Percentiles rank a stretch among this genome's conserved stretches.
These are phyloP conservation scores for Micrasema minimum DNA, from an alignment of 1,140 invertebrate genomes.

Conservation along the genomic window DNA sequence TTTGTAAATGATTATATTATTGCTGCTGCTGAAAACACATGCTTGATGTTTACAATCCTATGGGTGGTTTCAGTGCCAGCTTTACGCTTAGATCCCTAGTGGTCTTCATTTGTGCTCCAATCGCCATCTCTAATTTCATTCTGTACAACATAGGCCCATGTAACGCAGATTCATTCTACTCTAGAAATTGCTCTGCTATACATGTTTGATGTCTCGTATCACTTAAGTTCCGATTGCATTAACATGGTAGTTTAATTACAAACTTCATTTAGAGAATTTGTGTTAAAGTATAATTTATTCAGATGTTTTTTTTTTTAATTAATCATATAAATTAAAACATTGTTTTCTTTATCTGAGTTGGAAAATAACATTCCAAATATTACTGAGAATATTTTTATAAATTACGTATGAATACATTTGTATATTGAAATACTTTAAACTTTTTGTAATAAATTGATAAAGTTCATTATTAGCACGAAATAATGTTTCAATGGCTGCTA, in stretches of 20 bases:
- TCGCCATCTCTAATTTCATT: neutral
- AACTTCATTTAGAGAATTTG: slow-evolving; percentile 4
- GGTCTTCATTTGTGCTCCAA: no score
- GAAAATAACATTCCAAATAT: slow-evolving; percentile 41
- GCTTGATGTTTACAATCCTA: slow-evolving; percentile 19
- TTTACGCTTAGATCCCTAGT: no score
- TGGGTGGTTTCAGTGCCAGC: no score
- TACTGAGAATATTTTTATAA: slow-evolving; percentile 40
- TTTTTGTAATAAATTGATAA: slow-evolving; percentile 26
- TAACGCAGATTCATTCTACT: slow-evolving; percentile 2
- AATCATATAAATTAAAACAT: neutral
- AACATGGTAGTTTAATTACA: slow-evolving; percentile 31
- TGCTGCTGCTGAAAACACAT: slow-evolving; percentile 25
- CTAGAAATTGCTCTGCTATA: slow-evolving; percentile 15
- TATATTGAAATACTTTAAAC: slow-evolving; percentile 14
- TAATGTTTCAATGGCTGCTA: slow-evolving; percentile 24
- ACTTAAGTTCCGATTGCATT: slow-evolving; percentile 22
- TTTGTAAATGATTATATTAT: slow-evolving; percentile 30
- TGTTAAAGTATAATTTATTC: slow-evolving; percentile 9
- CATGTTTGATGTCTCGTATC: slow-evolving; percentile 32
- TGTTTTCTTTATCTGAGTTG: slow-evolving; percentile 33
- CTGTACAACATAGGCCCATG: slow-evolving; percentile 16
- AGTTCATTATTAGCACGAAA: slow-evolving; percentile 7
- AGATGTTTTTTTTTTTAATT: slow-evolving; percentile 9
- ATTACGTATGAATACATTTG: slow-evolving; percentile 8